A percentile compares a stretch with the other conserved stretches of the same genome.
These are phyloP conservation scores for Thripadectes ignobilis DNA, from an alignment of 2,797 vertebrate genomes.

Conservation along the genomic window DNA sequence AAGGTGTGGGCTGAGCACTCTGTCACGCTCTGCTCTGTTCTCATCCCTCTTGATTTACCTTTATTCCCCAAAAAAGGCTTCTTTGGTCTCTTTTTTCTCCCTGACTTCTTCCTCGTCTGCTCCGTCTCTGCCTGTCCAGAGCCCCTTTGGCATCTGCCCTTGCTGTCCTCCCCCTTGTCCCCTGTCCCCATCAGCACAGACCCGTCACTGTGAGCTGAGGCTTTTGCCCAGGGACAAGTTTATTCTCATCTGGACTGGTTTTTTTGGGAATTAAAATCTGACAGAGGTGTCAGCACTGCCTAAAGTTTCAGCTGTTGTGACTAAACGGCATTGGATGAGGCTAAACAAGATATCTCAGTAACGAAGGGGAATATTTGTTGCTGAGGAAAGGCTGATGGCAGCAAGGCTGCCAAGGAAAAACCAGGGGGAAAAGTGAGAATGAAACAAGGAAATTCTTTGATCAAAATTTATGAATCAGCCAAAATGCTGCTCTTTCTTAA, in stretches of 20 bases:
- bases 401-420: background rate
- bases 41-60: background rate
- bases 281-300: background rate
- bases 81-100: background rate
- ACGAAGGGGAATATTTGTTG: background rate
- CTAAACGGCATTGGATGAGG: background rate
- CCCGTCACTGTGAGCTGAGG: fast-evolving
- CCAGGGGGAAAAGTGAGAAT: background rate
- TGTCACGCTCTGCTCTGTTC: background rate
- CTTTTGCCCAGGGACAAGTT: background rate
- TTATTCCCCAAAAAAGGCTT: background rate
- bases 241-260: background rate
- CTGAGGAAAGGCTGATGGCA: background rate
- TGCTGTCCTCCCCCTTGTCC: background rate
- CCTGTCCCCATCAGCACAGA: fast-evolving
- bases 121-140: background rate
- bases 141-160: background rate
- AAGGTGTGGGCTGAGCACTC: conserved; percentile 14
- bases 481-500: background rate
- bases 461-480: background rate
- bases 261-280: background rate
- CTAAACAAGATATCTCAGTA: background rate
- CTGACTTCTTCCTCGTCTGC: background rate
- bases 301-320: background rate
- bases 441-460: background rate